These are phyloP conservation scores for Bubo blakistoni DNA, from an alignment of 2,113 vertebrate genomes.

Conservation along the genomic window DNA sequence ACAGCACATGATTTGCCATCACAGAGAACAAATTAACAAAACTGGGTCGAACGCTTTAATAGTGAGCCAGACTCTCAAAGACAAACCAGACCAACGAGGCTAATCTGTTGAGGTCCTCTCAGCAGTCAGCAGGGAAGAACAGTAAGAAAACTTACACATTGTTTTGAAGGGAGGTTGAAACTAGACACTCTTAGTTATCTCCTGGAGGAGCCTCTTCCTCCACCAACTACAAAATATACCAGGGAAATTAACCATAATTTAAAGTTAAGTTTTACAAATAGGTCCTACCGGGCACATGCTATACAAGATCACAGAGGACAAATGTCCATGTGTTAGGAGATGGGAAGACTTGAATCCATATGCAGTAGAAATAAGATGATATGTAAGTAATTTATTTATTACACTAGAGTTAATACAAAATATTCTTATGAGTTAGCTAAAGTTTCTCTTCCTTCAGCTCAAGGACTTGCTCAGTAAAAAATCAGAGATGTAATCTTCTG, in stretches of 20 bases:
- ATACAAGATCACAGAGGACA: background rate
- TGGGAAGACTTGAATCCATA: background rate
- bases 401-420: background rate
- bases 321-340: background rate
- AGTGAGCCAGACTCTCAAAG: background rate
- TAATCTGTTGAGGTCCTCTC: background rate
- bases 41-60: accelerated
- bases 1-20: background rate
- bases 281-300: background rate
- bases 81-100: background rate
- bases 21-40: background rate
- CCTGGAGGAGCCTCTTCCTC: background rate
- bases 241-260: background rate
- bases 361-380: background rate
- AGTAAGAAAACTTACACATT: background rate
- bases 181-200: background rate
- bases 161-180: background rate
- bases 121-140: background rate
- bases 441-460: background rate
- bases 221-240: background rate
- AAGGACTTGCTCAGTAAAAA: background rate
- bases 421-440: background rate
- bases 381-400: background rate
- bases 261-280: background rate
- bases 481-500: background rate